Evolutionary conservation across 2,888 invertebrate genomes (phyloP), one percentile per base, ranked within the genome.

Genomic region (Ariolimax columbianus): DNA sequence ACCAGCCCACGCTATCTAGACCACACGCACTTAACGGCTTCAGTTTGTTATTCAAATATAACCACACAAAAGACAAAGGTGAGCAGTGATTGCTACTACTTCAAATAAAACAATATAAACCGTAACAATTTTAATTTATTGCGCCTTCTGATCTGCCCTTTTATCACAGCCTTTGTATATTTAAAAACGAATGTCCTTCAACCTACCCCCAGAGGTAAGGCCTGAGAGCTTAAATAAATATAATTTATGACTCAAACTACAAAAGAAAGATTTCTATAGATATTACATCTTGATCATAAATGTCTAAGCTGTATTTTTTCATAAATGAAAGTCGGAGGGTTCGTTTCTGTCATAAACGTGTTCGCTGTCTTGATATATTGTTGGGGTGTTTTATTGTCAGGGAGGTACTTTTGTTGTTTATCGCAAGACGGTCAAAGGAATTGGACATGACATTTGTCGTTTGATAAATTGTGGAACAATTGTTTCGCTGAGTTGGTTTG

Each of bases 391-490:
- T 73, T 6, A 43, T 43, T 47, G 40, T 23, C n/a, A 43, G n/a
- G 43, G 73, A 40, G 14, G 9, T 4, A 23, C 40, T 55, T 19
- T 30, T 0, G 33, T 6, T 33, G 4, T 11, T 7, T 14, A 19
- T n/a, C 36, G 19, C 19, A 7, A 33, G 33, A 36, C 55, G 55
- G 55, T n/a, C 55, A 47, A 77, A 77, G 47, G 55, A 47, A 77
- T 77, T 77, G 55, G 33, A 55, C 43, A 33, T 77, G 77, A 77
- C 77, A 33, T 77, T 55, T 77, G 55, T 77, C 77, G n/a, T 77
- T 55, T 77, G 77, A 77, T 77, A 30, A 30, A 77, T 77, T 77
- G 55, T 43, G 36, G 33, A 55, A 33, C 47, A 55, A 55, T 77
- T 77, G 30, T 77, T 55, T 73, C 47, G 17, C n/a, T 73, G 23